Conservation (phyloP, 2,888 invertebrate species). For the Pachliopta kotzebuea region DNA sequence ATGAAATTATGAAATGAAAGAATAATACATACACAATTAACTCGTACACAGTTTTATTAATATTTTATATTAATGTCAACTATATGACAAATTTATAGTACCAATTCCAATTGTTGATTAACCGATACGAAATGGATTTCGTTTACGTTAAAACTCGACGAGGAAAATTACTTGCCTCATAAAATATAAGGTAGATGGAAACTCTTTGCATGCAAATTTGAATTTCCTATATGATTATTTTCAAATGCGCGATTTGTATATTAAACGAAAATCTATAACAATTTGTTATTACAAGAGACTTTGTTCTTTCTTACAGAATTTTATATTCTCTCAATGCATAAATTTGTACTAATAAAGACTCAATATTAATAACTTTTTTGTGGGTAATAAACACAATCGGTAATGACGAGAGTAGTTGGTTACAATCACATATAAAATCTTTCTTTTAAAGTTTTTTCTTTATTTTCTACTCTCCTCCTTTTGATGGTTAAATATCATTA, state of each 20-base stretch:
- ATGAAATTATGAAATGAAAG: neutral
- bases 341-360: no score
- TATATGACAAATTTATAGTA: conserved; percentile 2
- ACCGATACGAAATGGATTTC: conserved; percentile 6
- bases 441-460: no score
- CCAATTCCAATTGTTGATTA: conserved; percentile 3
- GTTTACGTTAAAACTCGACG: conserved; percentile 6
- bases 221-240: conserved; percentile 16
- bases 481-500: no score
- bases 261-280: neutral
- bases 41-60: neutral
- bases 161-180: conserved; percentile 25
- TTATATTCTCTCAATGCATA: neutral
- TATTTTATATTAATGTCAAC: conserved; percentile 1
- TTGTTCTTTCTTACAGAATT: neutral
- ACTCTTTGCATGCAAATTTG: conserved; percentile 28
- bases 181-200: conserved; percentile 22
- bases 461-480: no score
- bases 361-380: no score
- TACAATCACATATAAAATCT: no score
- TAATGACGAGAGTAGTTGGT: no score
- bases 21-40: neutral
- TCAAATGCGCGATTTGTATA: conserved; percentile 17
- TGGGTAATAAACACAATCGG: no score
- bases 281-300: neutral